phyloP scores from a whole-genome alignment of 2,797 vertebrate species.

The Peromyscus attwateri region DNA sequence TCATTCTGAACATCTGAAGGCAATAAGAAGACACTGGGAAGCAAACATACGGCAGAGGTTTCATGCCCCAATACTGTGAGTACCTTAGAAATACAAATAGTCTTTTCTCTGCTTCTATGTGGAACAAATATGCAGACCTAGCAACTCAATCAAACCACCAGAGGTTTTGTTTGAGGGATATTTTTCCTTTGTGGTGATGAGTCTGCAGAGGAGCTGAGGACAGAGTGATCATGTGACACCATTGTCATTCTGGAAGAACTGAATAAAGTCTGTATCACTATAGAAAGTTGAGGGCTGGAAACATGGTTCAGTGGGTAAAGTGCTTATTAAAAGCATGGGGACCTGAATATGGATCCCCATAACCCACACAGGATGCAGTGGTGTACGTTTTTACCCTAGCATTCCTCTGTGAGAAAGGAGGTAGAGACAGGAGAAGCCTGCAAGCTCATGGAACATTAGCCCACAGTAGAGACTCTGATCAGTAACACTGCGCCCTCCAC shows the following conservation, averaged over 20 bases:
- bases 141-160: constrained; percentile 14
- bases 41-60: neutral
- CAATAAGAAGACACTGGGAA: neutral
- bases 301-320: neutral
- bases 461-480: neutral
- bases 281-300: neutral
- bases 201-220: neutral
- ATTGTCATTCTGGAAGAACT: neutral
- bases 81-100: constrained; percentile 35
- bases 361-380: neutral
- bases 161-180: neutral
- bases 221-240: neutral
- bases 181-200: neutral
- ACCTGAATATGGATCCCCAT: neutral
- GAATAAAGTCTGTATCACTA: neutral
- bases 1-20: neutral
- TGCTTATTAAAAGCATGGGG: neutral
- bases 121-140: constrained; percentile 1
- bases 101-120: constrained; percentile 32
- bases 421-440: neutral
- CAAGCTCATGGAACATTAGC: fast-evolving
- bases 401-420: neutral
- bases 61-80: neutral
- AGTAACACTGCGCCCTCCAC: neutral
- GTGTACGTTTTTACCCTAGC: neutral